phyloP scores from a whole-genome alignment of 1,140 invertebrate genomes.

The Bursaphelenchus mucronatus region DNA sequence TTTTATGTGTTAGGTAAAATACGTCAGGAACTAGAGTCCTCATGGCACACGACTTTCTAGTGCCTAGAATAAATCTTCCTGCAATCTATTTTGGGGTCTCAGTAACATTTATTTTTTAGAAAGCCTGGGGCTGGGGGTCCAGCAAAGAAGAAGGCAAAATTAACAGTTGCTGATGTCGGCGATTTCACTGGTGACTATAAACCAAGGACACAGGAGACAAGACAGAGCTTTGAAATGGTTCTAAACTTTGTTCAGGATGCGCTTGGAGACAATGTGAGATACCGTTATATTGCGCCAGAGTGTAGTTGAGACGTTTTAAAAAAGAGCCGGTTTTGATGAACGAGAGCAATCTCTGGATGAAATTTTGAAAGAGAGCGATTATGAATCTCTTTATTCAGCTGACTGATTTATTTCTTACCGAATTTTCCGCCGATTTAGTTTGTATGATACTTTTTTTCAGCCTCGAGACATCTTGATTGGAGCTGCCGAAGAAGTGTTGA shows the following conservation, averaged over 20 bases:
- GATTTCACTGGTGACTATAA: slow-evolving; percentile 91
- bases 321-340: not conserved
- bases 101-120: slow-evolving; percentile 19
- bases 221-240: slow-evolving; percentile 91
- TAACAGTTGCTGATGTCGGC: slow-evolving; percentile 72
- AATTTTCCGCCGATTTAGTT: not conserved
- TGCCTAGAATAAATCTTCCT: no score
- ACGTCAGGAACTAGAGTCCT: no score
- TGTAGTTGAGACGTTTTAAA: not conserved
- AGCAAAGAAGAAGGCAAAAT: slow-evolving; percentile 66
- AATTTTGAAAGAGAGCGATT: not conserved
- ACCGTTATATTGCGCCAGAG: slow-evolving; percentile 4
- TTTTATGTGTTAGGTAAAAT: no score
- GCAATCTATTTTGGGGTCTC: no score
- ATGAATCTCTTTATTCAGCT: slow-evolving; percentile 1
- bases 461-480: slow-evolving; percentile 91
- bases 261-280: slow-evolving; percentile 79
- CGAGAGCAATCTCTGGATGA: not conserved
- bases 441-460: slow-evolving; percentile 55
- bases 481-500: slow-evolving; percentile 93
- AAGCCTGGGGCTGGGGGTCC: slow-evolving; percentile 28
- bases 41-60: no score
- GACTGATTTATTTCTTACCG: not conserved
- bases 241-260: slow-evolving; percentile 93
- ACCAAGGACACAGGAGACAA: slow-evolving; percentile 93